phyloP scores from a whole-genome alignment of 1,140 invertebrate species.

The Zaprionus vittiger region DNA sequence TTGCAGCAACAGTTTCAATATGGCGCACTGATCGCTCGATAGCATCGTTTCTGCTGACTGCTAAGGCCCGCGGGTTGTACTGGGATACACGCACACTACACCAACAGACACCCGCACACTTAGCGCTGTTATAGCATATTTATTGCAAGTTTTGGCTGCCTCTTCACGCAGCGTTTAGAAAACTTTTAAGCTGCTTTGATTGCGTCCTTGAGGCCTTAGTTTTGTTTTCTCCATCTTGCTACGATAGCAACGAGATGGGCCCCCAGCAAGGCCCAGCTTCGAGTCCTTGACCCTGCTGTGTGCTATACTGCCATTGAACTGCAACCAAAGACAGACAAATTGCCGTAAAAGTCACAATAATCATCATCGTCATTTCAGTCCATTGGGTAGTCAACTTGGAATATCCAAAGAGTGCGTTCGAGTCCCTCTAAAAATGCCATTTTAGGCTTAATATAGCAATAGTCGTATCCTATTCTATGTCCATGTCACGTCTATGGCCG shows the following conservation, averaged over 20 bases:
- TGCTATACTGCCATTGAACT: constrained; percentile 48
- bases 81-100: not conserved
- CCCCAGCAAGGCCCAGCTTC: not conserved
- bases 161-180: constrained; percentile 36
- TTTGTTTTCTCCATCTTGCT: constrained; percentile 21
- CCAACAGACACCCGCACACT: not conserved
- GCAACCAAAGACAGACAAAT: constrained; percentile 69
- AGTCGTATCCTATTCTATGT: constrained; percentile 34
- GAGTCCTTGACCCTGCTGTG: constrained; percentile 63
- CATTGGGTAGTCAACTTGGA: constrained; percentile 49
- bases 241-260: constrained; percentile 13
- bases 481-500: constrained; percentile 54
- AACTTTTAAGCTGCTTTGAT: constrained; percentile 68
- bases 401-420: constrained; percentile 27
- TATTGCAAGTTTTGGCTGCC: constrained; percentile 55
- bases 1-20: constrained; percentile 69
- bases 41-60: constrained; percentile 14
- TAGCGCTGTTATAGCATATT: constrained; percentile 40
- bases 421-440: constrained; percentile 35
- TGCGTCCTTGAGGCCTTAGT: constrained; percentile 52
- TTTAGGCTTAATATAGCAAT: constrained; percentile 63
- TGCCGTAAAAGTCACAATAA: constrained; percentile 66
- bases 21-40: constrained; percentile 48
- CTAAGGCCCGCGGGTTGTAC: not conserved
- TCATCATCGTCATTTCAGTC: constrained; percentile 59